These are phyloP conservation scores for Hestina assimilis DNA, from an alignment of 1,140 invertebrate species.

Conservation along the genomic window DNA sequence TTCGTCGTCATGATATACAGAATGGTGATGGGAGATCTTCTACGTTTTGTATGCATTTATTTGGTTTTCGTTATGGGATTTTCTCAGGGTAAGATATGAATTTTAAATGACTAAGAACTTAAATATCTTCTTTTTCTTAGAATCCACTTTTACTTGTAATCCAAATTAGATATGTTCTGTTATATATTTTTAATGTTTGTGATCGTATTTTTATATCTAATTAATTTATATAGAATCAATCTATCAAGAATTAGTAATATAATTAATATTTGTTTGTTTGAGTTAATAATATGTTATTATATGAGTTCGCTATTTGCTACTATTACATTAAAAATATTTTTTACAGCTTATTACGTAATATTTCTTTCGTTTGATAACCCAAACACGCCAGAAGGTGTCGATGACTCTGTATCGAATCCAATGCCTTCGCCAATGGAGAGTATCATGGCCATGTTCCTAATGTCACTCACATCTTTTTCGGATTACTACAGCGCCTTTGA, in stretches of 20 bases:
- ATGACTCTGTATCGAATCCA: constrained; percentile 88
- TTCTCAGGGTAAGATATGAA: constrained; percentile 90
- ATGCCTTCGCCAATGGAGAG: constrained; percentile 95
- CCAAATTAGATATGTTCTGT: too few relatives aligned
- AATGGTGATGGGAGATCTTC: constrained; percentile 97
- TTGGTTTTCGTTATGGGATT: constrained; percentile 98
- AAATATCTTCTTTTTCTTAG: too few relatives aligned
- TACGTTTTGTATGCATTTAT: constrained; percentile 97
- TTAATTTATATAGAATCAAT: too few relatives aligned
- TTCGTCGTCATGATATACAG: constrained; percentile 99
- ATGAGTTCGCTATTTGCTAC: not conserved
- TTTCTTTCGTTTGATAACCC: constrained; percentile 92
- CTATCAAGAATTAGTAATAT: too few relatives aligned
- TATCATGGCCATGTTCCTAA: constrained; percentile 97
- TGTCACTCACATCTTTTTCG: constrained; percentile 97
- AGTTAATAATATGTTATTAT: too few relatives aligned
- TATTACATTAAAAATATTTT: constrained; percentile 17
- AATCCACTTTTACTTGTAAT: too few relatives aligned
- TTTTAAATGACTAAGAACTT: too few relatives aligned
- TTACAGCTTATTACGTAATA: constrained; percentile 93
- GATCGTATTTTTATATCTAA: too few relatives aligned
- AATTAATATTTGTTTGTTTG: too few relatives aligned
- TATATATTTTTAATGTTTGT: too few relatives aligned
- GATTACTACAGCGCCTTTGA: constrained; percentile 95
- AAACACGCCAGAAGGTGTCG: constrained; percentile 84